A percentile compares a stretch with the other conserved stretches of the same genome.
phyloP scores from a whole-genome alignment of 92 coral and sea anemone species.

The Porites lobata region DNA sequence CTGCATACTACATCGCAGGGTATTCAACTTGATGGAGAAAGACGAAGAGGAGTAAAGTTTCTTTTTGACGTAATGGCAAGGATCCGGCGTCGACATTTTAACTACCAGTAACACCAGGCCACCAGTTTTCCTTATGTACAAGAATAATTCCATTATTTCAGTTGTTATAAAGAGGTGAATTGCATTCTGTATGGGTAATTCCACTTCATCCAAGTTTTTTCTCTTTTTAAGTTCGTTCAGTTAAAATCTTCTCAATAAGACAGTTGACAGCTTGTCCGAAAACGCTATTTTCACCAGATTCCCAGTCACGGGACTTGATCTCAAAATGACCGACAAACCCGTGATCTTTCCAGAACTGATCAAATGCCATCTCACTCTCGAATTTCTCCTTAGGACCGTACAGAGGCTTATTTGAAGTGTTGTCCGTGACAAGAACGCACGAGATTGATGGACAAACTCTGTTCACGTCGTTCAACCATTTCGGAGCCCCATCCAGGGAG shows the following conservation, averaged over 20 bases:
- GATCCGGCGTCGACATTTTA: too few species aligned
- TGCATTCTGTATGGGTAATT: too few species aligned
- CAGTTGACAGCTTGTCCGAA: background rate
- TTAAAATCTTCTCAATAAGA: background rate
- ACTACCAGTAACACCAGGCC: too few species aligned
- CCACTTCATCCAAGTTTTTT: too few species aligned
- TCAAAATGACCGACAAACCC: background rate
- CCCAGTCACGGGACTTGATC: background rate
- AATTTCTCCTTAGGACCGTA: background rate
- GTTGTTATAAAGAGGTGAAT: too few species aligned
- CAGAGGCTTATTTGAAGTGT: too few species aligned
- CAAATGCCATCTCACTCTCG: background rate
- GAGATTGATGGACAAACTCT: conserved; percentile 21
- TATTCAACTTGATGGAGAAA: too few species aligned
- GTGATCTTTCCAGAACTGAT: background rate
- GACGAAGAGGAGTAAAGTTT: too few species aligned
- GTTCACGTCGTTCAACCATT: conserved; percentile 43
- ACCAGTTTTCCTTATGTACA: too few species aligned
- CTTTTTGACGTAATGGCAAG: too few species aligned
- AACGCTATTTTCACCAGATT: background rate
- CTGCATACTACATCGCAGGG: background rate
- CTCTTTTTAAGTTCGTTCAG: too few species aligned
- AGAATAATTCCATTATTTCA: too few species aligned
- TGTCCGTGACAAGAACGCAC: conserved; percentile 67
- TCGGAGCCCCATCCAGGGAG: conserved; percentile 54